phyloP scores from a whole-genome alignment of 2,888 invertebrate genomes.

The Eudasyphora cyanicolor region DNA sequence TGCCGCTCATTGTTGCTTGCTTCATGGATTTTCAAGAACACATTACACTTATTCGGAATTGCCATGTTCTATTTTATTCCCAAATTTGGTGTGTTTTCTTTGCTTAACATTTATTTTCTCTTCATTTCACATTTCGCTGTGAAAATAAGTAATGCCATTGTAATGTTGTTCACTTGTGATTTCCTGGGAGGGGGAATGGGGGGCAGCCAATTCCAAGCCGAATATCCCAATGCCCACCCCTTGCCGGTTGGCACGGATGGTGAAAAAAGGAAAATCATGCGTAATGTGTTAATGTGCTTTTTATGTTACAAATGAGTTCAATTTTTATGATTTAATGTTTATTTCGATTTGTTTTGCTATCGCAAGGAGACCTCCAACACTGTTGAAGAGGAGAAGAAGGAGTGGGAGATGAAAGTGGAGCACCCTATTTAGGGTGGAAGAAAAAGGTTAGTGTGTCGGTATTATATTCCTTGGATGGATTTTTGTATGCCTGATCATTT shows the following conservation, averaged over 20 bases:
- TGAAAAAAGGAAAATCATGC: conserved; percentile 33
- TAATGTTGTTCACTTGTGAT: conserved; percentile 21
- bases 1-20: not conserved
- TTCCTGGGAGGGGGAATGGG: too few relatives aligned
- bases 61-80: conserved; percentile 27
- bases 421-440: not conserved
- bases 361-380: conserved; percentile 9
- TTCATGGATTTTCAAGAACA: conserved; percentile 1
- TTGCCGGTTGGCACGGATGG: too few relatives aligned
- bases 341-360: conserved; percentile 58
- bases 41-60: conserved; percentile 33
- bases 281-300: conserved; percentile 77
- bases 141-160: conserved; percentile 5
- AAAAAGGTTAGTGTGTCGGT: not conserved
- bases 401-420: not conserved
- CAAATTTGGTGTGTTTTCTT: conserved; percentile 5
- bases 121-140: not conserved
- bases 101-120: not conserved
- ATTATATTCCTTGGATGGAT: not conserved
- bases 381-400: not conserved
- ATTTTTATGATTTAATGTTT: conserved; percentile 77
- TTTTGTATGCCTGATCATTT: conserved; percentile 9
- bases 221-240: not conserved
- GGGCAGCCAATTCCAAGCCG: not conserved
- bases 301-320: conserved; percentile 77